Evolutionary conservation across 2,888 invertebrate species (phyloP), one percentile per base, ranked within the genome.

Genomic region (Microplitis deprimator): DNA sequence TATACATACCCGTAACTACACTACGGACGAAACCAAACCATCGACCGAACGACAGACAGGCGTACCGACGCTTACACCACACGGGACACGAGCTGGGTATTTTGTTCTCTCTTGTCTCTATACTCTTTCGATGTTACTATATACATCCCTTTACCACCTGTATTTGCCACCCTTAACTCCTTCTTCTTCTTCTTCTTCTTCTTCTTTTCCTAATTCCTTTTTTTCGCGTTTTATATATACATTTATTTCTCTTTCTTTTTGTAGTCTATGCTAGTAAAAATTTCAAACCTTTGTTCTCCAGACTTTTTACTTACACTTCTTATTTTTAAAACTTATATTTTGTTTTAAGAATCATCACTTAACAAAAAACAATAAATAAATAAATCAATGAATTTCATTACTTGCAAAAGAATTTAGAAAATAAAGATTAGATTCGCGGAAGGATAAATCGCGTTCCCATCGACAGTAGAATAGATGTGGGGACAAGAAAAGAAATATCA

Each of bases 1-100:
- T 82, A 82, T 82, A 82, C 50, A 50, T 50, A 50, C 50, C 13
- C 50, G 50, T 50, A 50, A 50, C 13, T 50, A 50, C 83, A 82
- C 82, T 82, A 83, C 84, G 83, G 84, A 85, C 86, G 85, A 86
- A 86, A 86, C 85, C 88, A 85, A 88, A 86, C 84, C 88, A 87
- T 87, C 89, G 87, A 86, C 86, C 88, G 86, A 84, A 82, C 82
- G 86, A 88, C 85, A 84, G 84, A 83, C 82, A 83, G 84, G 84
- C 83, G 82, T 83, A 83, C 82, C 80, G 82, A 79, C 83, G 80
- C 82, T 82, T 82, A 82, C 82, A 82, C 82, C 82, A 80, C 82
- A 79, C 73, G 83, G 81, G 83, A 85, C 85, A 85, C 84, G 83
- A 83, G 81, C 81, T 84, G 83, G 85, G 84, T 85, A 87, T 87